Conservation (phyloP, 2,888 invertebrate genomes). For the Osmoderma eremita region DNA sequence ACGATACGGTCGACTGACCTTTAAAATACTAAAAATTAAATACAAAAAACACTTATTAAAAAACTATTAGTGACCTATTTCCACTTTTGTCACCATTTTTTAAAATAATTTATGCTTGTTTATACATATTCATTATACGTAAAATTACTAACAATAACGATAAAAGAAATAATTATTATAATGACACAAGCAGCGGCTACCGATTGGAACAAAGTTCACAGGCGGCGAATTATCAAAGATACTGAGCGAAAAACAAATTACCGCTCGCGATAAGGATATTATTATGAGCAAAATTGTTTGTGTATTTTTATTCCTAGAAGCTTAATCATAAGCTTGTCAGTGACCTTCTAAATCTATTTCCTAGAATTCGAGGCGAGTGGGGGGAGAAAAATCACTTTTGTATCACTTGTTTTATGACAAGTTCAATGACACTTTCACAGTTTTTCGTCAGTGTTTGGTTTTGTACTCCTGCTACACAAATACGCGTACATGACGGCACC, state of each 20-base stretch:
- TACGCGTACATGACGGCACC: not conserved
- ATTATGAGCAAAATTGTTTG: conserved; percentile 34
- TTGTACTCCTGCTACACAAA: not conserved
- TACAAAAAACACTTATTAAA: conserved; percentile 8
- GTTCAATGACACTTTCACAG: conserved; percentile 23
- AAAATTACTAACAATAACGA: conserved; percentile 19
- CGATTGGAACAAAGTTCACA: conserved; percentile 25
- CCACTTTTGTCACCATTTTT: conserved; percentile 2
- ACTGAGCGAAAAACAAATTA: conserved; percentile 35
- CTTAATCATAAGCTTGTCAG: conserved; percentile 36
- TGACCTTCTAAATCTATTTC: conserved; percentile 31
- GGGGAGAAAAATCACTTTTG: conserved; percentile 33
- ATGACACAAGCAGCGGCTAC: conserved; percentile 17
- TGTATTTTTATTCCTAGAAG: conserved; percentile 35
- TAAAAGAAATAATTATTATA: conserved; percentile 31
- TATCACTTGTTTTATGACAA: conserved; percentile 26
- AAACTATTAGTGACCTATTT: conserved; percentile 1
- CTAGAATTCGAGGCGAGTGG: conserved; percentile 29
- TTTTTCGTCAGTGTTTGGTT: conserved; percentile 20
- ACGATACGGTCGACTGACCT: not conserved
- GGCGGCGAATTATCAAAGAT: conserved; percentile 29
- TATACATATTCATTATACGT: conserved; percentile 15
- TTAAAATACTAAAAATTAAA: not conserved
- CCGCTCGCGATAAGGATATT: conserved; percentile 29
- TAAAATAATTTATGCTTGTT: conserved; percentile 18